These are phyloP conservation scores for Anolis carolinensis DNA, from an alignment of 2,113 vertebrate genomes.

Conservation along the genomic window DNA sequence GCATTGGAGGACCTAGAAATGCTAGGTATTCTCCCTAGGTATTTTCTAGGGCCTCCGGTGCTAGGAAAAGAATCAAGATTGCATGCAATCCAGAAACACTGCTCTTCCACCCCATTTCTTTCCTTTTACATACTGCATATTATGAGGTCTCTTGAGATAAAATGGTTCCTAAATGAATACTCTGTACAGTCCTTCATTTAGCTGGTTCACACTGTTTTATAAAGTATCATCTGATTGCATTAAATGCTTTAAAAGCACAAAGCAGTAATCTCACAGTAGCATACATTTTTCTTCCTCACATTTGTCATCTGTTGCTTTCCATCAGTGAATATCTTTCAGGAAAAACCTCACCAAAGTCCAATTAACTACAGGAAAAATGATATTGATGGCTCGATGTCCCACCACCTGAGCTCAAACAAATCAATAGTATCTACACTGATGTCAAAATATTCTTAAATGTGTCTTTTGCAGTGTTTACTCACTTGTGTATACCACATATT, in stretches of 20 bases:
- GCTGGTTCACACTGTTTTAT: not conserved
- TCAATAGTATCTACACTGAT: not conserved
- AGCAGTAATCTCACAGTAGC: not conserved
- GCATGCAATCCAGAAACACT: not conserved
- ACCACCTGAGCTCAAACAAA: not conserved
- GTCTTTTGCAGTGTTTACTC: not conserved
- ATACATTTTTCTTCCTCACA: no score
- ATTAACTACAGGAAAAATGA: not conserved
- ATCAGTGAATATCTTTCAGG: not conserved
- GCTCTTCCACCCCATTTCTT: not conserved
- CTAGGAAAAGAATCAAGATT: not conserved
- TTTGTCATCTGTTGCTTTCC: not conserved
- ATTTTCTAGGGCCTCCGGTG: no score
- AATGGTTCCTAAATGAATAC: not conserved
- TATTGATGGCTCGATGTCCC: not conserved
- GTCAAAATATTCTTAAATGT: not conserved
- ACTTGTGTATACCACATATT: not conserved
- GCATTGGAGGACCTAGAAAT: no score
- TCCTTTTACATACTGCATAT: not conserved
- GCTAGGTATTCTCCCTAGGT: no score
- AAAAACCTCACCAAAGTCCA: not conserved
- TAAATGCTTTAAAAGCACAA: not conserved
- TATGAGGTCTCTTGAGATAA: not conserved
- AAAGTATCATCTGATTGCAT: not conserved
- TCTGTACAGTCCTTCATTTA: not conserved